phyloP scores from a whole-genome alignment of 2,113 vertebrate genomes.

The Otocyon megalotis region DNA sequence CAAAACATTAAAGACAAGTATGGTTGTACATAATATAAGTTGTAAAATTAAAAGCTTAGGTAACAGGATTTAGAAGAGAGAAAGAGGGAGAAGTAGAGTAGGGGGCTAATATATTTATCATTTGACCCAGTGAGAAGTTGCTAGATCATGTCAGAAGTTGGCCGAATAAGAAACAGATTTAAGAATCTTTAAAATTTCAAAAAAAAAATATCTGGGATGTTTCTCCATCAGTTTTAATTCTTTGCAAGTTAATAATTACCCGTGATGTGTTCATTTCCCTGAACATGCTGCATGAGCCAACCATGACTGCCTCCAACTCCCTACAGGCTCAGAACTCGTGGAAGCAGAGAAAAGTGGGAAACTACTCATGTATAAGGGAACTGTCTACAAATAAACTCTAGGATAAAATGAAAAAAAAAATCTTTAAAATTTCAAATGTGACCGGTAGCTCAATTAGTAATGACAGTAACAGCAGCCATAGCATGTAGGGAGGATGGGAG shows the following conservation, averaged over 20 bases:
- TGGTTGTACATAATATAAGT: background rate
- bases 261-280: no score
- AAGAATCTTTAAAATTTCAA: background rate
- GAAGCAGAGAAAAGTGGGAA: no score
- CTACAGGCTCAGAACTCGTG: no score
- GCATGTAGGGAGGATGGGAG: background rate
- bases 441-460: background rate
- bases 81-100: background rate
- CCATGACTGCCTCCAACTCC: no score
- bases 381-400: no score
- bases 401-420: background rate
- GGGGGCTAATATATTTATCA: background rate
- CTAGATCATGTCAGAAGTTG: background rate
- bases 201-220: no score
- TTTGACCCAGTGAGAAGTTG: background rate
- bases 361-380: no score
- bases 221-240: no score
- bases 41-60: background rate
- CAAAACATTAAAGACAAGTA: background rate
- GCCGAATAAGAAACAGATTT: background rate
- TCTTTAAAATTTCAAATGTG: background rate
- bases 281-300: no score
- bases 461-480: background rate
- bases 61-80: background rate
- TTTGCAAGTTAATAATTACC: no score